These are phyloP conservation scores for Siniperca undulata DNA, from an alignment of 2,797 vertebrate species.

Conservation along the genomic window DNA sequence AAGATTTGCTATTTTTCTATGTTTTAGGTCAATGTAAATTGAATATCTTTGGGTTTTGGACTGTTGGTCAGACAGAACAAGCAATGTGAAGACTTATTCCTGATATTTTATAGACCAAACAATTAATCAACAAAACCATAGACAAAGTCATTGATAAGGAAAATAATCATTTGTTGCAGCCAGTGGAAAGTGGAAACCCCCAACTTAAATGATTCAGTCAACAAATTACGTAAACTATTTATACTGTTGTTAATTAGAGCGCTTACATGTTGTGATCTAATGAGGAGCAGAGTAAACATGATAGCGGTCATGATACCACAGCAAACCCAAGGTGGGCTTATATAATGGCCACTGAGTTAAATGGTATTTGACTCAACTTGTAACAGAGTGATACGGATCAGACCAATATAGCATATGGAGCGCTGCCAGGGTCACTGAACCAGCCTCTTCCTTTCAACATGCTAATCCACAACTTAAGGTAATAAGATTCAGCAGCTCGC, in stretches of 20 bases:
- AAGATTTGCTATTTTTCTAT: no score
- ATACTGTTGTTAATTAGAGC: background rate
- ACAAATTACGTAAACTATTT: background rate
- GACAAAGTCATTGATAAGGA: background rate
- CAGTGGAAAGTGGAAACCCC: background rate
- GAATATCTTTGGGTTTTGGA: background rate
- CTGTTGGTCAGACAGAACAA: background rate
- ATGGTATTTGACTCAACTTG: constrained; percentile 38
- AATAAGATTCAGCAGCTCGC: constrained; percentile 87
- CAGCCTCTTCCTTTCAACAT: constrained; percentile 81
- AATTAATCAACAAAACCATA: background rate
- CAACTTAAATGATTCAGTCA: background rate
- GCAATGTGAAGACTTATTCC: background rate
- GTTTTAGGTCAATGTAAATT: background rate
- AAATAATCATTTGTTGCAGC: background rate
- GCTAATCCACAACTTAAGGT: constrained; percentile 85
- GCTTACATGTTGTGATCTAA: background rate
- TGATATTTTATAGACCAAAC: background rate
- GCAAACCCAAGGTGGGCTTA: background rate
- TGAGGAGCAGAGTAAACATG: background rate
- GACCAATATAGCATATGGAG: constrained; percentile 66
- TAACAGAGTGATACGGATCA: constrained; percentile 65
- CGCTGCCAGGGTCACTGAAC: constrained; percentile 55
- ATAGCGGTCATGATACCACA: background rate
- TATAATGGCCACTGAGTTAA: background rate